Percentiles rank a stretch among this genome's conserved stretches.
Conservation (phyloP, 2,113 vertebrate species). For the Rhynchomys soricoides region DNA sequence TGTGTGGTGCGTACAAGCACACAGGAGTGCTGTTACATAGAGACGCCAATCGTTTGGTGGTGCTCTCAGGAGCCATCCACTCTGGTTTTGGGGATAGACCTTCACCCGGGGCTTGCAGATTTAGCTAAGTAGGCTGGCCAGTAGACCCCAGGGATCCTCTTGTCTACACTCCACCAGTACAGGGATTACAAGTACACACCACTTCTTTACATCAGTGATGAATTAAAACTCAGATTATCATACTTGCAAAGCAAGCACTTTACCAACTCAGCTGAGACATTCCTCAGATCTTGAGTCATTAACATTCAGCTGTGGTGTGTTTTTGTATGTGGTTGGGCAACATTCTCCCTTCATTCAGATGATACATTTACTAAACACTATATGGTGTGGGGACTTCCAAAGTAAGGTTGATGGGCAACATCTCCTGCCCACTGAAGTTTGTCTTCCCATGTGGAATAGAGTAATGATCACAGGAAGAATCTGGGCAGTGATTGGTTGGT, state of each 20-base stretch:
- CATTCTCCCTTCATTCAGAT: background rate
- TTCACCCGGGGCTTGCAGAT: background rate
- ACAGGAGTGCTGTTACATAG: background rate
- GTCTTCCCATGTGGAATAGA: background rate
- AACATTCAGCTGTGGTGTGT: background rate
- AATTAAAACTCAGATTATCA: background rate
- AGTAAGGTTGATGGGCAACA: background rate
- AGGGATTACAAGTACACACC: background rate
- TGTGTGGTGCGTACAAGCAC: background rate
- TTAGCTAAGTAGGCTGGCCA: background rate
- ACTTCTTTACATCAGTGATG: background rate
- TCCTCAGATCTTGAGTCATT: background rate
- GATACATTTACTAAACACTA: background rate
- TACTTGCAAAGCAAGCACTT: background rate
- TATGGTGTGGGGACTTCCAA: background rate
- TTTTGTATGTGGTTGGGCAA: background rate
- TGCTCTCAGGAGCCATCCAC: background rate
- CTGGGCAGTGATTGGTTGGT: fast-evolving
- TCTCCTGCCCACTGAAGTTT: background rate
- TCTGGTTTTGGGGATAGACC: background rate
- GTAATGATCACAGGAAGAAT: background rate
- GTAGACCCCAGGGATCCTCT: background rate
- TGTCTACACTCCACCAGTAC: background rate
- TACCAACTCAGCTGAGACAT: background rate
- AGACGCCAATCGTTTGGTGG: background rate